These are phyloP conservation scores for Pionites leucogaster DNA, from an alignment of 2,113 vertebrate genomes.

Conservation along the genomic window DNA sequence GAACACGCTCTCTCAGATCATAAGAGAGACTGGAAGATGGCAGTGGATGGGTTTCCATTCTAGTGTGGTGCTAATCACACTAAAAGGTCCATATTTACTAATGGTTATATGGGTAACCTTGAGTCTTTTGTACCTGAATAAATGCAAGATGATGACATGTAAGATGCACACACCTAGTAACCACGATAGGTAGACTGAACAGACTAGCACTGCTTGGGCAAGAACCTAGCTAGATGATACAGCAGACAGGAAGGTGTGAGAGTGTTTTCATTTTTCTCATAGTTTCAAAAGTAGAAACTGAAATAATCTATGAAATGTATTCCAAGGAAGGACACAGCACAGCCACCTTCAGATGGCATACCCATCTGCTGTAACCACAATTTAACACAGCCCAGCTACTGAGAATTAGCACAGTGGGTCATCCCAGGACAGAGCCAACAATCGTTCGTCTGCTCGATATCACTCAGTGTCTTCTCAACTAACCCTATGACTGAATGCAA, in stretches of 20 bases:
- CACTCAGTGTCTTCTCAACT: neutral
- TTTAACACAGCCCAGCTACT: neutral
- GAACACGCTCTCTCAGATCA: neutral
- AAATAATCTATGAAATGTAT: neutral
- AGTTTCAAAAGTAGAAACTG: neutral
- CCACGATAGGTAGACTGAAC: neutral
- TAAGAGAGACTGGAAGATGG: neutral
- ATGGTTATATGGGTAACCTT: neutral
- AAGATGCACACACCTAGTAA: neutral
- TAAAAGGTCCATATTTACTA: neutral
- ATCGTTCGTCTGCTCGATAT: neutral
- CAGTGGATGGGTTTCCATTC: neutral
- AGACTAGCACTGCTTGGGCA: neutral
- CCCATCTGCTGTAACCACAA: rapidly evolving
- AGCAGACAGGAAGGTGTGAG: neutral
- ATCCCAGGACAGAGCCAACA: neutral
- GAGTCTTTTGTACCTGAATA: neutral
- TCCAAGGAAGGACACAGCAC: neutral
- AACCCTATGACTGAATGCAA: neutral
- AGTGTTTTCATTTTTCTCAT: neutral
- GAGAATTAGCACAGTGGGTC: neutral
- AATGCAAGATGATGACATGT: rapidly evolving
- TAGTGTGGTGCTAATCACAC: neutral
- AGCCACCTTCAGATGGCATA: neutral
- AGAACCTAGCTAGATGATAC: neutral